Evolutionary conservation across 2,888 invertebrate species (phyloP).

Genomic region (Chelonus formosanus): DNA sequence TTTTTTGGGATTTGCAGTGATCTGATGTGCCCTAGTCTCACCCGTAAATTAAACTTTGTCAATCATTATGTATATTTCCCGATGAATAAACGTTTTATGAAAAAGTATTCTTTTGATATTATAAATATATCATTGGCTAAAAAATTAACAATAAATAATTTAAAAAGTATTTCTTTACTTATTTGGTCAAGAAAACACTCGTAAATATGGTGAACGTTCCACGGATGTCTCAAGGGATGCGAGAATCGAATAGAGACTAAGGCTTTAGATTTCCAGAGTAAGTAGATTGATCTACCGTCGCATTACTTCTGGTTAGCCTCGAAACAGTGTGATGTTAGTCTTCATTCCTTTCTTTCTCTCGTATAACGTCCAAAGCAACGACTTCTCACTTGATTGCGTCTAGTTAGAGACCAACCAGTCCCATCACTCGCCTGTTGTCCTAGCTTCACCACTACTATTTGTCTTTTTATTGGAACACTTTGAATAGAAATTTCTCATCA

Average conservation of each 20-base stretch:
- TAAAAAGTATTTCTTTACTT: background rate
- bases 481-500: conserved; percentile 12
- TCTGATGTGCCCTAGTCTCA: no score
- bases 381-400: conserved; percentile 62
- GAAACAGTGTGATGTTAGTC: conserved; percentile 61
- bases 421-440: conserved; percentile 53
- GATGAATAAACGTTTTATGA: no score
- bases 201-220: background rate
- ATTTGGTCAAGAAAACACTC: background rate
- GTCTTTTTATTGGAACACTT: conserved; percentile 59
- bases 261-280: conserved; percentile 49
- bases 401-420: conserved; percentile 62
- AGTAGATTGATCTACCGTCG: conserved; percentile 61
- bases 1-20: no score
- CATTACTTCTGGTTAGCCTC: conserved; percentile 65
- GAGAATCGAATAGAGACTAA: conserved; percentile 11
- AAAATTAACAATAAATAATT: conserved; percentile 5
- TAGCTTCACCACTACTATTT: conserved; percentile 54
- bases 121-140: background rate
- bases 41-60: no score
- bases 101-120: no score
- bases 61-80: no score
- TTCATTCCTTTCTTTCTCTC: conserved; percentile 58
- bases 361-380: conserved; percentile 44
- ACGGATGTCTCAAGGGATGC: conserved; percentile 1